Base-by-base conservation (phyloP, 2,888 invertebrate genomes). In the Drosophila niveifrons region DNA sequence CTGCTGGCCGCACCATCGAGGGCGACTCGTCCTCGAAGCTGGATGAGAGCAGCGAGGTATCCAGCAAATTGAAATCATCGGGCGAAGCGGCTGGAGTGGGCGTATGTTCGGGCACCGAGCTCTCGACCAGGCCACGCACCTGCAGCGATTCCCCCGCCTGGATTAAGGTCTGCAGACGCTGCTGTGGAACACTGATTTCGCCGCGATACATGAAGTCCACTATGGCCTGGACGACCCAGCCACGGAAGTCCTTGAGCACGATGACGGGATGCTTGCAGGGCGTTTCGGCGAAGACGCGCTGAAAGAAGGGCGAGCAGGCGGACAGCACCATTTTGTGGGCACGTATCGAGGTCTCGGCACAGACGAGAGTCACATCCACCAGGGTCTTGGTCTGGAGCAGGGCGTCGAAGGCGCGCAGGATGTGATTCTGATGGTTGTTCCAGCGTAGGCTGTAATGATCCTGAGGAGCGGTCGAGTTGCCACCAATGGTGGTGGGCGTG, bases 181-280 rank as follows among this genome's bases (percentile, higher is more conserved):
- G 97, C 88, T 97, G 96, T 7, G 96, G 95, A 56, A 98, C 97
- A 79, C 96, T 96, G 82, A 98, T 97, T 93, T 98, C 97, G 41
- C 98, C 98, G 80, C 96, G 96, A 93, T 98, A 98, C 97, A 98
- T 98, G 91, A 98, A 98, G 93, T 97, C 97, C 72, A 98, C 96
- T 70, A 98, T 96, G 36, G 97, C 96, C 89, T 97, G 96, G 72
- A 98, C 96, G 89, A 97, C 97, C 95, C 97, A 96, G 79, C 96
- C 96, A 88, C 95, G 95, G 92, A 97, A 96, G 93, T 98, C 97
- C 92, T 97, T 97, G 72, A 98, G 93, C 81, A 98, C 97, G 90
- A 98, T 97, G 82, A 98, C 97, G 44, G 98, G 98, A 92, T 98
- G 98, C 92, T 97, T 97, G 94, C 97, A 97, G 61, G 97, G 97